A percentile compares a stretch with the other conserved stretches of the same genome.
These are phyloP conservation scores for Lobophora halterata DNA, from an alignment of 2,888 invertebrate genomes.

Conservation along the genomic window DNA sequence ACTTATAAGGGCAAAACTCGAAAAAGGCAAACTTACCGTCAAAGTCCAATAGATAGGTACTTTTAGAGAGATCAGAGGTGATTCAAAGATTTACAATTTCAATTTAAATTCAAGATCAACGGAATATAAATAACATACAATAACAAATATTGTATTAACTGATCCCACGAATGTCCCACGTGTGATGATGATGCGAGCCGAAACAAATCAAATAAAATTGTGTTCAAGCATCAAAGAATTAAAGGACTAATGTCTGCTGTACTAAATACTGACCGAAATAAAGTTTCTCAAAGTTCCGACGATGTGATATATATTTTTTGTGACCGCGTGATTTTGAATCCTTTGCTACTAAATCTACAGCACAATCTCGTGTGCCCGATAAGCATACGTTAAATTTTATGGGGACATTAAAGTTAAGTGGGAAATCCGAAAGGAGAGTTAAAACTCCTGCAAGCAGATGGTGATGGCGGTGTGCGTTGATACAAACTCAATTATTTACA, in stretches of 20 bases:
- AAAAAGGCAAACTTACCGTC: constrained; percentile 30
- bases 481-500: constrained; percentile 80
- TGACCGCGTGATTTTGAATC: constrained; percentile 41
- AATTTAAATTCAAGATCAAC: constrained; percentile 52
- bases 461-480: constrained; percentile 69
- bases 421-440: constrained; percentile 78
- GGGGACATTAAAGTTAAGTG: constrained; percentile 77
- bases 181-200: constrained; percentile 39
- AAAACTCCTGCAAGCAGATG: constrained; percentile 68
- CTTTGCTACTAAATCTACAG: constrained; percentile 41
- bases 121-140: constrained; percentile 69
- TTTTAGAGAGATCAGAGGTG: constrained; percentile 37
- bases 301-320: constrained; percentile 55
- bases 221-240: constrained; percentile 38
- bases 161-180: constrained; percentile 40
- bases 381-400: constrained; percentile 68
- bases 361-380: constrained; percentile 39
- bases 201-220: constrained; percentile 49
- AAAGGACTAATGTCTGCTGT: constrained; percentile 51
- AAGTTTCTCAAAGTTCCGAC: constrained; percentile 57
- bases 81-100: constrained; percentile 51
- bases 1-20: constrained; percentile 13
- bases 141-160: constrained; percentile 77
- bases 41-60: constrained; percentile 27
- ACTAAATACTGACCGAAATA: constrained; percentile 47